phyloP scores from a whole-genome alignment of 92 coral and sea anemone species.

The Pocillopora meandrina region DNA sequence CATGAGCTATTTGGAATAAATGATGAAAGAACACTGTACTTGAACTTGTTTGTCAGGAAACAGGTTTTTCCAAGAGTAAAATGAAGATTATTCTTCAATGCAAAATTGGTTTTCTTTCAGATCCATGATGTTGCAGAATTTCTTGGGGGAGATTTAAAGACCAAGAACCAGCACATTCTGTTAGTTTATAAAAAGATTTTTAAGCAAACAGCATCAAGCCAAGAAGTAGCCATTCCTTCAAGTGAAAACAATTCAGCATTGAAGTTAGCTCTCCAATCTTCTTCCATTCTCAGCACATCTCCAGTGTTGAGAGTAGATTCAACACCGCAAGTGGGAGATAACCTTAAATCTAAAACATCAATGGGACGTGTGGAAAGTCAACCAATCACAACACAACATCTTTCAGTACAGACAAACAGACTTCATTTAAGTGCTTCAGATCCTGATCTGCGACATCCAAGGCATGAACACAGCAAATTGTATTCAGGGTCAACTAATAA shows the following conservation, averaged over 20 bases:
- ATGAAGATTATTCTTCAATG: background rate
- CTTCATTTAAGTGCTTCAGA: slow-evolving; percentile 70
- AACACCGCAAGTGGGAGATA: background rate
- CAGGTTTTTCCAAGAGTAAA: background rate
- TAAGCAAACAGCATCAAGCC: slow-evolving; percentile 21
- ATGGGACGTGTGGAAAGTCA: slow-evolving; percentile 40
- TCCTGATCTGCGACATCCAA: slow-evolving; percentile 28
- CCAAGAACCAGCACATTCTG: slow-evolving; percentile 79
- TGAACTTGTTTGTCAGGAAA: no score
- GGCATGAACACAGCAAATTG: background rate
- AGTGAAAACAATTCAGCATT: slow-evolving; percentile 41
- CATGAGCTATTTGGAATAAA: no score
- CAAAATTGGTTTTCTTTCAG: slow-evolving; percentile 49
- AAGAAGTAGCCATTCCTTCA: slow-evolving; percentile 18
- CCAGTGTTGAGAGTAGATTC: slow-evolving; percentile 53
- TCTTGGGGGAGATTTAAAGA: slow-evolving; percentile 91
- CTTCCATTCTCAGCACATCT: slow-evolving; percentile 61
- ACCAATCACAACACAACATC: slow-evolving; percentile 15
- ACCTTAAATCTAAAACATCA: background rate
- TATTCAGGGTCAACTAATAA: slow-evolving; percentile 1
- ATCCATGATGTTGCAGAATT: slow-evolving; percentile 95
- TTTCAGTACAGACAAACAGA: slow-evolving; percentile 33
- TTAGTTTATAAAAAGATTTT: slow-evolving; percentile 57
- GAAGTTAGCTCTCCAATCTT: slow-evolving; percentile 60
- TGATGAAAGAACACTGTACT: no score